Percentiles rank a stretch among this genome's conserved stretches.
Conservation (phyloP, 1,140 invertebrate genomes). For the Arion vulgaris region DNA sequence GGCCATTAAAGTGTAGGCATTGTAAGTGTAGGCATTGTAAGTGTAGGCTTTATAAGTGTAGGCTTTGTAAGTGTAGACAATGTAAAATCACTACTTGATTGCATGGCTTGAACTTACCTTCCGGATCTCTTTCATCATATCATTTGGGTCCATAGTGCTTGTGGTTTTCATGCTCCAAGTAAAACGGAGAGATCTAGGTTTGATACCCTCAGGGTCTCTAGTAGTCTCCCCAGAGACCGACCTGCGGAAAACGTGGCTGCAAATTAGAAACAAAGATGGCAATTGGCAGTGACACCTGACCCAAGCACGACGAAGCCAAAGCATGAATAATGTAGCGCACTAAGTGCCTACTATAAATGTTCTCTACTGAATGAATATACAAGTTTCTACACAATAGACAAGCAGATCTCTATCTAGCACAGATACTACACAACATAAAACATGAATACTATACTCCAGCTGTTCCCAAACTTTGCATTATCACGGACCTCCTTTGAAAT, state of each 20-base stretch:
- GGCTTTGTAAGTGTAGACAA: too few relatives aligned
- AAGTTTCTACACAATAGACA: not conserved
- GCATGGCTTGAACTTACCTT: constrained; percentile 75
- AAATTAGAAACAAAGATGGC: constrained; percentile 66
- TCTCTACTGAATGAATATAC: too few relatives aligned
- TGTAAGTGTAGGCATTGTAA: too few relatives aligned
- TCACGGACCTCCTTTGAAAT: too few relatives aligned
- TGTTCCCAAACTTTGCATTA: too few relatives aligned
- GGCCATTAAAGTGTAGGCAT: too few relatives aligned
- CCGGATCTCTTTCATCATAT: constrained; percentile 98
- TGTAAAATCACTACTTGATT: too few relatives aligned
- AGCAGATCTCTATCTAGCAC: not conserved
- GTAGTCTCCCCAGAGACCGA: constrained; percentile 66
- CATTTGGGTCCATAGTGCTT: constrained; percentile 96
- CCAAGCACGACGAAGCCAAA: constrained; percentile 33
- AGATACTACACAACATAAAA: not conserved
- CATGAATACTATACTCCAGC: too few relatives aligned
- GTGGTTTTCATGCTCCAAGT: constrained; percentile 99
- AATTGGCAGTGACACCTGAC: constrained; percentile 38
- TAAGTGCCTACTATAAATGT: not conserved
- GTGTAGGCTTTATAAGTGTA: too few relatives aligned
- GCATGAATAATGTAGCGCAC: constrained; percentile 7
- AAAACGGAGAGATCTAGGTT: constrained; percentile 87
- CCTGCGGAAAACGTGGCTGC: constrained; percentile 72
- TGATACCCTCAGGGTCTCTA: constrained; percentile 53